Evolutionary conservation across 2,797 vertebrate genomes (phyloP), one percentile per base, ranked within the genome.

Genomic region (Geotrypetes seraphini): DNA sequence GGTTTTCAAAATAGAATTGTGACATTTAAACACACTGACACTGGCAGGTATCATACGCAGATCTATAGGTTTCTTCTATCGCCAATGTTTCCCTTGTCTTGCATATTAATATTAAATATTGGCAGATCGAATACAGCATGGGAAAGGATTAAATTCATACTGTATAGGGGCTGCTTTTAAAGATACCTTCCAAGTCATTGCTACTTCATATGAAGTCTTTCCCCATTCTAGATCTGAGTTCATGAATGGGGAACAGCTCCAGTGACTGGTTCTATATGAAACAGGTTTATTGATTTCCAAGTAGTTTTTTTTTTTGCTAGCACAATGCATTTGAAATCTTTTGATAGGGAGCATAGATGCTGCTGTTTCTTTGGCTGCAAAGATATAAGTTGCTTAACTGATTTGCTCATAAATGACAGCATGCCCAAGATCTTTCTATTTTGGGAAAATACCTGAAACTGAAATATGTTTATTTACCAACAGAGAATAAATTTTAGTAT

Each of bases 281-380:
- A 28, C 25, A 29, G 44, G 22, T 40, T 51, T 41, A 24, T 28
- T 52, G 25, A 53, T 33, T 43, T 25, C 32, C 47, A 40, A 38
- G 47, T 50, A 61, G 47, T 27, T 60, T 38, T 16, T 60, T 60
- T 66, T 16, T 60, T 60, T 66, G 53, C 50, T 50, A 51, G 41
- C 47, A 41, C 55, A 19, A 37, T 48, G 36, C 31, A 21, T 60
- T n/a, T 32, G 25, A 59, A 60, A 43, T 50, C 11, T 43, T 58
- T 43, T 49, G 12, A 22, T 43, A 10, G 12, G 23, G 10, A 19
- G 39, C 47, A 33, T 30, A 38, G 35, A 28, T 33, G 33, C 35
- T 42, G 27, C 38, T 28, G n/a, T 33, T 33, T 28, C 31, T 57
- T 18, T 2, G 3, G 47, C 53, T 46, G 28, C n/a, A n/a, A 54